Percentiles rank a stretch among this genome's conserved stretches.
Evolutionary conservation across 1,140 invertebrate species (phyloP).

Genomic region (Microplitis demolitor): DNA sequence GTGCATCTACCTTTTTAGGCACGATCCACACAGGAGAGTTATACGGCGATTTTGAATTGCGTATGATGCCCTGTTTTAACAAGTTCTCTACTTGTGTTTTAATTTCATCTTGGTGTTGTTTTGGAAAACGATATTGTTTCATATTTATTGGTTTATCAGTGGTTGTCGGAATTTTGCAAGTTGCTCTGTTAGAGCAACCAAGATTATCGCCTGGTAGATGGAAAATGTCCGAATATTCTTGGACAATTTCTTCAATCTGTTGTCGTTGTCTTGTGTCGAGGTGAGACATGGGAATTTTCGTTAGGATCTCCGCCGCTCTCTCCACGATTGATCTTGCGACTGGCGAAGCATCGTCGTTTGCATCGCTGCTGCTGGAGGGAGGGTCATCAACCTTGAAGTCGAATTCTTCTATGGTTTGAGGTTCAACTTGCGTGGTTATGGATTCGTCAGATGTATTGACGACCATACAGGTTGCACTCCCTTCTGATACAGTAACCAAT

Average conservation of each 20-base stretch:
- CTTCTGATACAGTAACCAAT: neutral
- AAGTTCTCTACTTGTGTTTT: neutral
- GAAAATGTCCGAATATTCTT: neutral
- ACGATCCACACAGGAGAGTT: slow-evolving; percentile 7
- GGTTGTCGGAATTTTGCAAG: too few species aligned
- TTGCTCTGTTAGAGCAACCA: neutral
- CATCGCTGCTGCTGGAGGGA: neutral
- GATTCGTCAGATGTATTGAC: neutral
- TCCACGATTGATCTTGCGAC: neutral
- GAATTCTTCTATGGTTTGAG: neutral
- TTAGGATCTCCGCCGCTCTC: neutral
- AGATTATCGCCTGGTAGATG: slow-evolving; percentile 6
- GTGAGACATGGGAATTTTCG: neutral
- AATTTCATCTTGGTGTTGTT: too few species aligned
- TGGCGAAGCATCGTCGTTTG: neutral
- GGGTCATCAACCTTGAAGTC: neutral
- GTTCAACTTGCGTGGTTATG: neutral
- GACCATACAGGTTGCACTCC: neutral
- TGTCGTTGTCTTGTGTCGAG: neutral
- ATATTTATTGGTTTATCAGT: too few species aligned
- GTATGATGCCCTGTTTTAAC: neutral
- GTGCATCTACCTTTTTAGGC: too few species aligned
- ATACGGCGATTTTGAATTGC: neutral
- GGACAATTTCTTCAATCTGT: neutral
- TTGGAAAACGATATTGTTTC: too few species aligned